phyloP scores from a whole-genome alignment of 2,797 vertebrate genomes.

The Zalophus californianus region DNA sequence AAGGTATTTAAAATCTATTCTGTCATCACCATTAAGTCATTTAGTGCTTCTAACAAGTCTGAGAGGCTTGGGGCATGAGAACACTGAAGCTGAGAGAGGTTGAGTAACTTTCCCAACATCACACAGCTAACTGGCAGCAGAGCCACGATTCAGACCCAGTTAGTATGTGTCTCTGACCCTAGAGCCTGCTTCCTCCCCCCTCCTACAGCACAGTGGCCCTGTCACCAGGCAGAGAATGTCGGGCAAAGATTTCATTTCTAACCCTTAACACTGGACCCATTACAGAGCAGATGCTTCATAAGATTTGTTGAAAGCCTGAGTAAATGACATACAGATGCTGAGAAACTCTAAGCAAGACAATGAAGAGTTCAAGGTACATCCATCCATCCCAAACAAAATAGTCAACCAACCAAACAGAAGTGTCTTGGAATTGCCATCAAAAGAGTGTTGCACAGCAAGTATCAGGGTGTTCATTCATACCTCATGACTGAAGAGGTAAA shows the following conservation, averaged over 20 bases:
- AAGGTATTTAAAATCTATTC: neutral
- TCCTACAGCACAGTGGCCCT: neutral
- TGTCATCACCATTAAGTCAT: rapidly evolving
- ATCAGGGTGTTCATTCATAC: neutral
- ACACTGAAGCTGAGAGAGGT: neutral
- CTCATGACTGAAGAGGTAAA: neutral
- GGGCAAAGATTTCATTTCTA: neutral
- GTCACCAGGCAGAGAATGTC: neutral
- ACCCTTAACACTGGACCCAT: neutral
- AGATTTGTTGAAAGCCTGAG: neutral
- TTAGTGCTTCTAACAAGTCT: neutral
- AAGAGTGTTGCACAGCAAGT: neutral
- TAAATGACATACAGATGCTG: neutral
- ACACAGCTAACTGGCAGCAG: neutral
- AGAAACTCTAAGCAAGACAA: neutral
- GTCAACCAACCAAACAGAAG: neutral
- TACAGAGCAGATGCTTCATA: neutral
- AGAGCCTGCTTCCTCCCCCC: neutral
- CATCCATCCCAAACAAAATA: neutral
- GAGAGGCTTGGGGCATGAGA: neutral
- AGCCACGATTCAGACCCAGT: neutral
- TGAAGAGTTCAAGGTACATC: neutral
- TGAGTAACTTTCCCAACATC: neutral
- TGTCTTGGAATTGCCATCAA: neutral
- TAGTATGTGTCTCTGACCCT: neutral